A percentile compares a stretch with the other conserved stretches of the same genome.
Evolutionary conservation across 2,888 invertebrate genomes (phyloP).

Genomic region (Ennomos quercinarius): DNA sequence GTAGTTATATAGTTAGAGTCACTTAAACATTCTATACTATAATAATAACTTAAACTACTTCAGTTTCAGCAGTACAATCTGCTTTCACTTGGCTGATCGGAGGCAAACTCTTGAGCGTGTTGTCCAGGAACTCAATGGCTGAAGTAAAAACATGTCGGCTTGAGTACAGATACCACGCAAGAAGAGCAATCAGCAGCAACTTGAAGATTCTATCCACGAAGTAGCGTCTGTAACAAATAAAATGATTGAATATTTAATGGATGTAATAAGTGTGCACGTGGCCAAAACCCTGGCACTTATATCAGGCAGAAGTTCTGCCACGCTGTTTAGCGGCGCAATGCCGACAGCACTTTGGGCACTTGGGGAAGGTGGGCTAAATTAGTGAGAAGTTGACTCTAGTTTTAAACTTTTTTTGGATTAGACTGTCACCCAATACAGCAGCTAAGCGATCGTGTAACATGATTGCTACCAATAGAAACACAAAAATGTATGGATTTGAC

Average conservation of each 20-base stretch:
- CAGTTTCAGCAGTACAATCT: constrained; percentile 28
- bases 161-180: constrained; percentile 65
- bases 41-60: not conserved
- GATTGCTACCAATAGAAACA: too few relatives aligned
- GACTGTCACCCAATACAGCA: too few relatives aligned
- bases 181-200: constrained; percentile 51
- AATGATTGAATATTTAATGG: not conserved
- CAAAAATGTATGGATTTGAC: too few relatives aligned
- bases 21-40: too few relatives aligned
- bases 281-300: too few relatives aligned
- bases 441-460: too few relatives aligned
- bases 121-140: constrained; percentile 57
- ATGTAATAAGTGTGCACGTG: too few relatives aligned
- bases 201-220: constrained; percentile 60
- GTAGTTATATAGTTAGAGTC: too few relatives aligned
- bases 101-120: constrained; percentile 54
- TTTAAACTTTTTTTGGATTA: too few relatives aligned
- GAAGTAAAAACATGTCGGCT: constrained; percentile 54
- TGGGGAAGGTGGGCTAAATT: too few relatives aligned
- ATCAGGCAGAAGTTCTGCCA: too few relatives aligned
- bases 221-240: constrained; percentile 66
- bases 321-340: not conserved
- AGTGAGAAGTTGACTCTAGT: too few relatives aligned
- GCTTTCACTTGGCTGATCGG: constrained; percentile 50
- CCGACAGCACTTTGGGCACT: not conserved